These are phyloP conservation scores for Drosophila differens DNA, from an alignment of 2,888 invertebrate species.

Conservation along the genomic window DNA sequence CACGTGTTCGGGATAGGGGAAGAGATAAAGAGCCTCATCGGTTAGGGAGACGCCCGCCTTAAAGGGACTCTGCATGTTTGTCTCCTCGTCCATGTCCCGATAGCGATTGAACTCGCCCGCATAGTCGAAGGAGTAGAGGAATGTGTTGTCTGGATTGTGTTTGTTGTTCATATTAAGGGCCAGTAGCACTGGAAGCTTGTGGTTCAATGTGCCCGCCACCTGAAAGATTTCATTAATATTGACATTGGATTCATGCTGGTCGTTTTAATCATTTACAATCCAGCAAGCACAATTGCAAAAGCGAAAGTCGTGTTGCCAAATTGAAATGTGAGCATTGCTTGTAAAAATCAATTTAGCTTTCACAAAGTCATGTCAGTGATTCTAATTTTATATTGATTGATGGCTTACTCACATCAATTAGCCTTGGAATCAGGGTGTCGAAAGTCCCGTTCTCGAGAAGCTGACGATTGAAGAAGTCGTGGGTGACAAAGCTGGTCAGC, in stretches of 20 bases:
- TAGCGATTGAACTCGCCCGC: slow-evolving; percentile 85
- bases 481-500: slow-evolving; percentile 85
- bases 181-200: slow-evolving; percentile 85
- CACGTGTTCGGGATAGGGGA: slow-evolving; percentile 84
- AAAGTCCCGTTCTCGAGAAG: slow-evolving; percentile 85
- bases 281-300: background rate
- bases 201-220: slow-evolving; percentile 85
- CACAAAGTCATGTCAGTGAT: background rate
- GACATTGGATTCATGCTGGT: background rate
- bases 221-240: slow-evolving; percentile 57
- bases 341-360: background rate
- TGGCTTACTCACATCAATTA: slow-evolving; percentile 85
- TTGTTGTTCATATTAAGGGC: slow-evolving; percentile 85
- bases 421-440: slow-evolving; percentile 85
- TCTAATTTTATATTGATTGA: too few species aligned
- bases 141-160: slow-evolving; percentile 84
- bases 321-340: background rate
- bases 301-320: background rate
- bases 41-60: slow-evolving; percentile 87
- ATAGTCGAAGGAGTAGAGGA: slow-evolving; percentile 86
- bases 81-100: slow-evolving; percentile 84
- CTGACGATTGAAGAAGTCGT: slow-evolving; percentile 85
- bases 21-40: slow-evolving; percentile 87
- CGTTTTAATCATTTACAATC: background rate
- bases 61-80: slow-evolving; percentile 85